A percentile compares a stretch with the other conserved stretches of the same genome.
Conservation (phyloP, 2,797 vertebrate species). For the Enteromius paludinosus region DNA sequence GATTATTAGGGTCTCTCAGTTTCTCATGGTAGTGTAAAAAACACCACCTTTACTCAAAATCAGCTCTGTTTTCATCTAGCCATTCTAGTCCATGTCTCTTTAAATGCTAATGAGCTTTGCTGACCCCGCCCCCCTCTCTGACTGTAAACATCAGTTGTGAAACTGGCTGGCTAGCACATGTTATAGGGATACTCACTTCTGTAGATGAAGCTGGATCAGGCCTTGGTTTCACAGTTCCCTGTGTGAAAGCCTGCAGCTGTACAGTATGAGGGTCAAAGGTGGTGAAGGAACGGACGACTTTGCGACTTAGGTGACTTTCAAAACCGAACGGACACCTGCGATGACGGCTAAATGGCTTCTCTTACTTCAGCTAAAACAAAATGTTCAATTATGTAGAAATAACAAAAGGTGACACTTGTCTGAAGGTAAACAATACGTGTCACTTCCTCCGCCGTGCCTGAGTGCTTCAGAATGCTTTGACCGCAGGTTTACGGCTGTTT, state of each 20-base stretch:
- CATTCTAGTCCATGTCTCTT: too few species aligned
- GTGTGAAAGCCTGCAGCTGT: background rate
- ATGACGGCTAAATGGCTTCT: conserved; percentile 16
- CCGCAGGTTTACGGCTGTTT: conserved; percentile 3
- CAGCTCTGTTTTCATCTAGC: too few species aligned
- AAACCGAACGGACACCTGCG: background rate
- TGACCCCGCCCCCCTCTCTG: too few species aligned
- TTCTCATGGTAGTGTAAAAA: too few species aligned
- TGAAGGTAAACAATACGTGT: conserved; percentile 26
- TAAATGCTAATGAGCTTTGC: too few species aligned
- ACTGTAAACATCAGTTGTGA: too few species aligned
- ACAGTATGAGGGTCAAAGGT: background rate
- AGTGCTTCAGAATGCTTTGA: background rate
- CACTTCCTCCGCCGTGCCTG: conserved; percentile 11
- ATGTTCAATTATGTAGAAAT: conserved; percentile 52
- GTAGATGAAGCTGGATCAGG: too few species aligned
- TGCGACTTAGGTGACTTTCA: background rate
- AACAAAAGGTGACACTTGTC: conserved; percentile 48
- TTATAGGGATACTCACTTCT: too few species aligned
- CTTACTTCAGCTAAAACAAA: conserved; percentile 10
- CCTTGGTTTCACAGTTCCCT: background rate
- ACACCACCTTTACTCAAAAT: too few species aligned
- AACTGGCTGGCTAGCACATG: too few species aligned
- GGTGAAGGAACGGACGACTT: background rate
- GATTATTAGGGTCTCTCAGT: too few species aligned